Evolutionary conservation across 2,113 vertebrate species (phyloP).

Genomic region (Osmerus eperlanus): DNA sequence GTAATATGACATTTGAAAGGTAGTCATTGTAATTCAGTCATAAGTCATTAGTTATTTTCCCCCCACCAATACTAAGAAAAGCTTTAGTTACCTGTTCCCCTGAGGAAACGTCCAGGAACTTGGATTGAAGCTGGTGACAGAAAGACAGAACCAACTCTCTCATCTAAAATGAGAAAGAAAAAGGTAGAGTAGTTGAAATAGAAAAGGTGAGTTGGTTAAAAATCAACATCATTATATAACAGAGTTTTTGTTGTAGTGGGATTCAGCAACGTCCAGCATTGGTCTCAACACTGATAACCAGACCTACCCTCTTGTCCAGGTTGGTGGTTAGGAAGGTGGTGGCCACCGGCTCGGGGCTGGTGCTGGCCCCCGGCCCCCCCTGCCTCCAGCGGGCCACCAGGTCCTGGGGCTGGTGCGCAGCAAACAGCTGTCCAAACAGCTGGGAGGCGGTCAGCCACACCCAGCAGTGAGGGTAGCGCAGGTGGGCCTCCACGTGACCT

Average conservation of each 20-base stretch:
- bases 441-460: conserved; percentile 94
- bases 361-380: conserved; percentile 32
- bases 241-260: not conserved
- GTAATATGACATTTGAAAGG: conserved; percentile 6
- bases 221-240: not conserved
- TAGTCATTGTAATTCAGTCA: not conserved
- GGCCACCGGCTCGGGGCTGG: conserved; percentile 43
- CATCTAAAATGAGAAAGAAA: conserved; percentile 71
- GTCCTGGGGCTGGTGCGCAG: conserved; percentile 81
- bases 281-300: not conserved
- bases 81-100: conserved; percentile 88
- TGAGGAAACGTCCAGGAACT: conserved; percentile 82
- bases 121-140: conserved; percentile 90
- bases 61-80: not conserved
- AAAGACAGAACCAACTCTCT: conserved; percentile 84
- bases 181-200: no score
- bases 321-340: conserved; percentile 71
- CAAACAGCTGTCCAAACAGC: conserved; percentile 91
- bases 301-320: conserved; percentile 82
- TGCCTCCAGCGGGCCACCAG: conserved; percentile 75
- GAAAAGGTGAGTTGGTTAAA: not conserved
- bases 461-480: conserved; percentile 92
- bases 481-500: conserved; percentile 86
- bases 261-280: not conserved
- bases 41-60: not conserved